Evolutionary conservation across 2,888 invertebrate genomes (phyloP), one percentile per base, ranked within the genome.

Genomic region (Desoria tigrina): DNA sequence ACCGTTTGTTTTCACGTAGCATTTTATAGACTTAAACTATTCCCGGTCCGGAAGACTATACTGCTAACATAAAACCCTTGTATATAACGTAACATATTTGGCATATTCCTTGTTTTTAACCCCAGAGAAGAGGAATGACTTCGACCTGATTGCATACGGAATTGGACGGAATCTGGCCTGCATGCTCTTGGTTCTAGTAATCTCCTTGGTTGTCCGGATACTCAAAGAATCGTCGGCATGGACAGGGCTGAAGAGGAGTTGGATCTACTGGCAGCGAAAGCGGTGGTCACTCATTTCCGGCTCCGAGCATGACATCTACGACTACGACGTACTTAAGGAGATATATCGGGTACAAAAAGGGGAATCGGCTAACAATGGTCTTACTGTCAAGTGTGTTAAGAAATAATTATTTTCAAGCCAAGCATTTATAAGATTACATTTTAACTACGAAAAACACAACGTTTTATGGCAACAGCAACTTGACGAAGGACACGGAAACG

Each of bases 241-340:
- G 58, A 28, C 61, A 55, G 3, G 14, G n/a, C 16, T 61, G 27
- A 21, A 53, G 18, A 50, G 26, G 27, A 51, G 37, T 18, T 1
- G 6, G 14, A 26, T 61, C 14, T 42, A 58, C 7, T 42, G 26
- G 11, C 42, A 32, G 21, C 7, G 37, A 7, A 50, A 50, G 14
- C 26, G 45, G 9, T 64, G 64, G 64, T 24, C 37, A 1, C 58
- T 49, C 1, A 9, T 61, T 1, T 14, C 1, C 7, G 1, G 54
- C 23, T 60, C 55, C 45, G 67, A 67, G 24, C 60, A 63, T 18
- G 64, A 58, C 28, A 54, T 68, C 21, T 18, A 57, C 9, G 68
- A 68, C 21, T 68, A 61, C 27, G 64, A 64, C 37, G 68, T 68
- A 11, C 39, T 68, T n/a, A 28, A 51, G 1, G 68, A 68, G 21